Conservation (phyloP, 2,797 vertebrate species). For the Labeo calbasu region DNA sequence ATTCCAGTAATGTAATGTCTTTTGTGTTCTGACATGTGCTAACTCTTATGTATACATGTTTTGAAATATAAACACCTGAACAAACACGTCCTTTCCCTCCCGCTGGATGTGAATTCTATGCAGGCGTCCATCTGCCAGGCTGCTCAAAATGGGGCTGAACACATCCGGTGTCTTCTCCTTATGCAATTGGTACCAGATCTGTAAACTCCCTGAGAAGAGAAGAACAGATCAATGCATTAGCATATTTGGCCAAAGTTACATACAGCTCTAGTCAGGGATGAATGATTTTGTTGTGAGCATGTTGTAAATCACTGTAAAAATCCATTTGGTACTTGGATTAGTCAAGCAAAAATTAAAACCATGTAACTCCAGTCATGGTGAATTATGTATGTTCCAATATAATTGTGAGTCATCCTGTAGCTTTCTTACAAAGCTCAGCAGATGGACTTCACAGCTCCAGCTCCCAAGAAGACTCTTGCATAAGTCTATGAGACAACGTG, state of each 20-base stretch:
- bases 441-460: conserved; percentile 28
- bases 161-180: conserved; percentile 77
- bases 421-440: conserved; percentile 1
- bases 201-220: conserved; percentile 81
- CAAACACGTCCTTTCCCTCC: conserved; percentile 79
- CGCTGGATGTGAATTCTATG: conserved; percentile 83
- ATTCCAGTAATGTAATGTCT: background rate
- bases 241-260: conserved; percentile 11
- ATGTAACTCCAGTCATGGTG: conserved; percentile 12
- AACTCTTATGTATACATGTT: background rate
- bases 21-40: background rate
- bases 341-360: conserved; percentile 27
- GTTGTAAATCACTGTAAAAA: conserved; percentile 22
- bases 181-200: conserved; percentile 83
- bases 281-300: conserved; percentile 14
- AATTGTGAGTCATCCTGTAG: conserved; percentile 22
- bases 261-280: conserved; percentile 16
- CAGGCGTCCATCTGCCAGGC: conserved; percentile 82
- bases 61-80: conserved; percentile 77
- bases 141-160: conserved; percentile 79
- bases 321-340: conserved; percentile 10
- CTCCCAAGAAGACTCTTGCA: conserved; percentile 25
- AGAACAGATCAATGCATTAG: conserved; percentile 31
- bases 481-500: conserved; percentile 39
- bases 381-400: conserved; percentile 39